Evolutionary conservation across 2,113 vertebrate genomes (phyloP).

Genomic region (Gallinago paraguaiae): DNA sequence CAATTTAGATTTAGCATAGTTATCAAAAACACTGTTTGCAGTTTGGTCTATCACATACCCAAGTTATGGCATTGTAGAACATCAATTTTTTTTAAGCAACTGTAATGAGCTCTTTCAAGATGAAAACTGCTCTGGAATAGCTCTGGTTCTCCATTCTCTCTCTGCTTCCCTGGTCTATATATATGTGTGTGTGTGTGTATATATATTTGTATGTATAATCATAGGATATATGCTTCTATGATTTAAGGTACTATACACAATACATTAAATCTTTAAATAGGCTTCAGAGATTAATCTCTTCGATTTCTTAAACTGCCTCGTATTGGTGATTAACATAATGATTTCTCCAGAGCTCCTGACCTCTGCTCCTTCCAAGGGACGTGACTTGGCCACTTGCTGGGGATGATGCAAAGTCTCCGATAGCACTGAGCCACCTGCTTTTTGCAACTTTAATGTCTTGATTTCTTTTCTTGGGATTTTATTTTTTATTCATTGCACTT

Average conservation of each 20-base stretch:
- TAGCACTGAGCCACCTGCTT: neutral
- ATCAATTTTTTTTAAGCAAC: conserved; percentile 11
- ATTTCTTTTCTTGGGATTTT: neutral
- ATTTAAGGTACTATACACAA: neutral
- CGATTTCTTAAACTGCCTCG: neutral
- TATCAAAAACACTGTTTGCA: conserved; percentile 40
- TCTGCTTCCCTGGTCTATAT: neutral
- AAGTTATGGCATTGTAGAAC: conserved; percentile 19
- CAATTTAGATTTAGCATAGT: conserved; percentile 39
- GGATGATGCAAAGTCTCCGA: neutral
- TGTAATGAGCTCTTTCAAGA: neutral
- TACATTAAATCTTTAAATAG: neutral
- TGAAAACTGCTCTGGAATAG: neutral
- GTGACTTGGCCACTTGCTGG: neutral
- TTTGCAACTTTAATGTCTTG: neutral
- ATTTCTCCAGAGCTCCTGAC: neutral
- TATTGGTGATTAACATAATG: neutral
- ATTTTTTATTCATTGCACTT: neutral
- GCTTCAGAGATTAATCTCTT: neutral
- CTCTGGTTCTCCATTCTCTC: neutral
- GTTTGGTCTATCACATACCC: conserved; percentile 45
- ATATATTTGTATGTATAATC: neutral
- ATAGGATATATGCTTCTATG: neutral
- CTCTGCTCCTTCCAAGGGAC: neutral
- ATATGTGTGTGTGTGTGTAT: neutral